phyloP scores from a whole-genome alignment of 2,888 invertebrate species.

The Drosophila antonietae region DNA sequence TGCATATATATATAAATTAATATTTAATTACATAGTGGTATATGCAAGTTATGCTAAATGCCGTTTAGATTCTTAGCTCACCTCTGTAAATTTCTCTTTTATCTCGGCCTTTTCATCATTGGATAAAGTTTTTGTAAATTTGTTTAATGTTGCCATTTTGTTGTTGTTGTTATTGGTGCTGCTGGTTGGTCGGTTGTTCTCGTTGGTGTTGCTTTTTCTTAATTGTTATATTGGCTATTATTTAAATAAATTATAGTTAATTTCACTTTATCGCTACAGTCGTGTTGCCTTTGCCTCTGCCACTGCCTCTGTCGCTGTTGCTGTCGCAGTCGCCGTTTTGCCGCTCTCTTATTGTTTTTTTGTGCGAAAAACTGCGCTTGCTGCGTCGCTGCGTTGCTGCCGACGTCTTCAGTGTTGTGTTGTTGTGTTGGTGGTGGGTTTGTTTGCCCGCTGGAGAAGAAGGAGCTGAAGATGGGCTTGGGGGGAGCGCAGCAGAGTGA shows the following conservation, averaged over 20 bases:
- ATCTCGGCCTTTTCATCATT: slow-evolving; percentile 90
- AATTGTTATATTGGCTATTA: slow-evolving; percentile 54
- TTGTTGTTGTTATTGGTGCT: slow-evolving; percentile 26
- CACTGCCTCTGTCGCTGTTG: slow-evolving; percentile 25
- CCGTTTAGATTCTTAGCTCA: slow-evolving; percentile 84
- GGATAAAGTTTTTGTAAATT: slow-evolving; percentile 84
- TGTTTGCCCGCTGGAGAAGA: slow-evolving; percentile 31
- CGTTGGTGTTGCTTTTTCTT: slow-evolving; percentile 24
- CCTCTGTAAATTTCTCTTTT: slow-evolving; percentile 90
- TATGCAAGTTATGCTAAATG: slow-evolving; percentile 16
- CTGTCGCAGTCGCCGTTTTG: slow-evolving; percentile 45
- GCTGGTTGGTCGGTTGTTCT: slow-evolving; percentile 6
- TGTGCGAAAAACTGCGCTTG: slow-evolving; percentile 56
- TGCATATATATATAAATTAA: not conserved
- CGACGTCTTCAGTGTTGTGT: slow-evolving; percentile 28
- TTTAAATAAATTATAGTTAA: slow-evolving; percentile 73
- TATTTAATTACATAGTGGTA: not conserved
- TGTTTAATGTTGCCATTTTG: slow-evolving; percentile 82
- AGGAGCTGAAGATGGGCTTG: slow-evolving; percentile 12
- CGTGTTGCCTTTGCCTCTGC: slow-evolving; percentile 19
- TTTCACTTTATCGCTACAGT: slow-evolving; percentile 68
- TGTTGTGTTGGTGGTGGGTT: slow-evolving; percentile 55
- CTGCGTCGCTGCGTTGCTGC: slow-evolving; percentile 30
- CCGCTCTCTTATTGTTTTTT: slow-evolving; percentile 68
- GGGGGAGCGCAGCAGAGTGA: slow-evolving; percentile 33